Percentiles rank a stretch among this genome's conserved stretches.
These are phyloP conservation scores for Xylota segnis DNA, from an alignment of 2,888 invertebrate species.

Conservation along the genomic window DNA sequence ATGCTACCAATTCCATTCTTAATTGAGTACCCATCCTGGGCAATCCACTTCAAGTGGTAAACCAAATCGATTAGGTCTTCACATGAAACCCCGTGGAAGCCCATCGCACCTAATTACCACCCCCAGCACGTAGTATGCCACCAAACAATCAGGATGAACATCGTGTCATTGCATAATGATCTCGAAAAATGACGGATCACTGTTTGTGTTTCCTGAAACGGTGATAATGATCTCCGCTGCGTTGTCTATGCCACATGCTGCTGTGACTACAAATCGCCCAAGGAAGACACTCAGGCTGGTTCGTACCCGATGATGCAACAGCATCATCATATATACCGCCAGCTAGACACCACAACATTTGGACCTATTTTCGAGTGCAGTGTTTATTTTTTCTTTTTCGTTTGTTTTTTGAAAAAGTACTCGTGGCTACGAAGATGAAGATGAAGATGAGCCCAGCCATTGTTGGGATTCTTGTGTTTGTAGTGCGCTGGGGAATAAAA, in stretches of 20 bases:
- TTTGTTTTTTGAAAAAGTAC: conserved; percentile 69
- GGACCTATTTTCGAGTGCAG: conserved; percentile 60
- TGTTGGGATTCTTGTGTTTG: conserved; percentile 61
- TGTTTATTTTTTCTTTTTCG: conserved; percentile 66
- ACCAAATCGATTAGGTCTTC: not conserved
- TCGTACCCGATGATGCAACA: conserved; percentile 58
- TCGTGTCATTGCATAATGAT: conserved; percentile 74
- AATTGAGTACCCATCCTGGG: too few species aligned
- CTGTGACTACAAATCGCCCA: conserved; percentile 59
- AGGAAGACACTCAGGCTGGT: conserved; percentile 30
- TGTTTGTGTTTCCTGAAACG: conserved; percentile 70
- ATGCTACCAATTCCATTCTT: too few species aligned
- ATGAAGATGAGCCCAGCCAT: conserved; percentile 44
- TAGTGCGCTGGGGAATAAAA: conserved; percentile 33
- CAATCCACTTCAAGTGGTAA: not conserved
- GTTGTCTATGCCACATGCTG: conserved; percentile 32
- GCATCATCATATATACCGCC: conserved; percentile 3
- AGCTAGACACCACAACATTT: conserved; percentile 24
- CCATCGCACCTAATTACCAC: conserved; percentile 52
- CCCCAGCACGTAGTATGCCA: conserved; percentile 17
- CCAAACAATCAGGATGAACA: conserved; percentile 40
- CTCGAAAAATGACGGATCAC: conserved; percentile 69
- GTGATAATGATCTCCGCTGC: conserved; percentile 67
- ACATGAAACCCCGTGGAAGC: not conserved
- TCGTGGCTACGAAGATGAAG: conserved; percentile 43